Percentiles rank a stretch among this genome's conserved stretches.
phyloP scores from a whole-genome alignment of 2,113 vertebrate genomes.

The Microcebus tavaratra region DNA sequence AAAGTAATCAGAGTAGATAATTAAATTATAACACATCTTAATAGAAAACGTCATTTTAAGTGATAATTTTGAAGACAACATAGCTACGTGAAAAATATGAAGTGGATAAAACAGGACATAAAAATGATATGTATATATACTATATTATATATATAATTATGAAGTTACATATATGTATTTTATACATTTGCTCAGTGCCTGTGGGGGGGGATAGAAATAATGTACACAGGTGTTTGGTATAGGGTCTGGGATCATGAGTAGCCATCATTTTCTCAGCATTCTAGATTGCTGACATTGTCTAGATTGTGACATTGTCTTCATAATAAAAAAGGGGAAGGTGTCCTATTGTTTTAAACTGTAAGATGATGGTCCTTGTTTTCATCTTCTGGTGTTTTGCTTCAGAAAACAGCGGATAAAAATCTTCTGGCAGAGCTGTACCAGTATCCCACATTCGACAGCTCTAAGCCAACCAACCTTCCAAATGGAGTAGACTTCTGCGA shows the following conservation, averaged over 20 bases:
- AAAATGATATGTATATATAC: neutral
- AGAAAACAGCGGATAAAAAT: slow-evolving; percentile 75
- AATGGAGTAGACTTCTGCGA: slow-evolving; percentile 74
- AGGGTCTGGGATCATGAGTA: accelerated
- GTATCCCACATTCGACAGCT: slow-evolving; percentile 57
- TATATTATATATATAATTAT: neutral
- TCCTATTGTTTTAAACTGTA: neutral
- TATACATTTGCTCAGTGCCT: neutral
- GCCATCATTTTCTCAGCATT: neutral
- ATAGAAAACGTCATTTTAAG: neutral
- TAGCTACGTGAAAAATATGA: neutral
- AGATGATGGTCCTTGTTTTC: neutral
- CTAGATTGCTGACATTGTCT: neutral
- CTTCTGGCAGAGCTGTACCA: slow-evolving; percentile 77
- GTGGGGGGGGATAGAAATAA: neutral
- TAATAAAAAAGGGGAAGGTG: neutral
- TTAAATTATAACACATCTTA: neutral
- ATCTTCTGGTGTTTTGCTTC: neutral
- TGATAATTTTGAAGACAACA: neutral
- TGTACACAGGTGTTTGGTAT: neutral
- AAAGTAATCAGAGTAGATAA: neutral
- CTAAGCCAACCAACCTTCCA: slow-evolving; percentile 65
- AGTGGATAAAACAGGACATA: neutral
- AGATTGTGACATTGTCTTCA: neutral
- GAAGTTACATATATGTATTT: neutral